Conservation (phyloP, 2,888 invertebrate species). For the Polymixis lichenea region DNA sequence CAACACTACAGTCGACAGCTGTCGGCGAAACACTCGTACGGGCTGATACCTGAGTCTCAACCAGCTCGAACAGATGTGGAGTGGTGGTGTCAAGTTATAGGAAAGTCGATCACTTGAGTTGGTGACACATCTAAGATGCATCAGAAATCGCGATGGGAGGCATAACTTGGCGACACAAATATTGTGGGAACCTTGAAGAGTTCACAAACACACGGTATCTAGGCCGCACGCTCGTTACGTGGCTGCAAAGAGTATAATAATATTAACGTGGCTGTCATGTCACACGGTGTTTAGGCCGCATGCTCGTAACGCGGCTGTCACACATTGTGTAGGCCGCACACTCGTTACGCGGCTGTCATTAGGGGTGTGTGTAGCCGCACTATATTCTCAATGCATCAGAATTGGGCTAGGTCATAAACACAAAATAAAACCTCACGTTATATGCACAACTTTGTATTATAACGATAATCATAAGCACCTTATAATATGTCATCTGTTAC, state of each 20-base stretch:
- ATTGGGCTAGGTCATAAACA: background rate
- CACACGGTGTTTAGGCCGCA: background rate
- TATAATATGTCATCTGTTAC: slow-evolving; percentile 90
- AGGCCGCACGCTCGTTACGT: background rate
- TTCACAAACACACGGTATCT: background rate
- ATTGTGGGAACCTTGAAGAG: background rate
- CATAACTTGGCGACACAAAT: background rate
- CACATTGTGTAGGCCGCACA: background rate
- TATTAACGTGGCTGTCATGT: too few species aligned
- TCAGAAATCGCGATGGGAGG: background rate
- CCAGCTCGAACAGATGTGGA: background rate
- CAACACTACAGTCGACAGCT: background rate
- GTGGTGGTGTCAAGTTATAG: background rate
- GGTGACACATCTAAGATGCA: background rate
- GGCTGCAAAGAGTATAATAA: too few species aligned
- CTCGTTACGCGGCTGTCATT: background rate
- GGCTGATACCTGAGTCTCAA: background rate
- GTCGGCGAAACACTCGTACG: background rate
- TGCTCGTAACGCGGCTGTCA: background rate
- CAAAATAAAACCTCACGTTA: slow-evolving; percentile 70
- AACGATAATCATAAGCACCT: slow-evolving; percentile 91
- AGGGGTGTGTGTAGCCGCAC: background rate
- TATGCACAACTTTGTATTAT: slow-evolving; percentile 91
- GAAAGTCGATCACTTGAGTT: background rate
- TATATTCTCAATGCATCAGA: background rate